phyloP scores from a whole-genome alignment of 2,113 vertebrate genomes.

The Lonchura striata region DNA sequence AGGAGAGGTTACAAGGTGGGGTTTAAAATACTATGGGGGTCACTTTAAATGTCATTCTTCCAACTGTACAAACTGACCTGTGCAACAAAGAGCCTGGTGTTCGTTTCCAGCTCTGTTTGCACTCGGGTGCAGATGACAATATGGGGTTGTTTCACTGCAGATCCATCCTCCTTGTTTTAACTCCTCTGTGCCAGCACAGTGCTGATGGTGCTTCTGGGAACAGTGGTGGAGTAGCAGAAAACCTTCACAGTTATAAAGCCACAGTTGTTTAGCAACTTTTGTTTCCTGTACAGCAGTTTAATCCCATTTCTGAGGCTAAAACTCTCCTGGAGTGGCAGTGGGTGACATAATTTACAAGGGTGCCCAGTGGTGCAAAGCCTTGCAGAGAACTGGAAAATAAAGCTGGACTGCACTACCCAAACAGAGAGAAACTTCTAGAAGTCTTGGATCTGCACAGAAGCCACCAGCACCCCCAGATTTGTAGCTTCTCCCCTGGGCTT shows the following conservation, averaged over 20 bases:
- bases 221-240: background rate
- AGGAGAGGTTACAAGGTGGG: background rate
- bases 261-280: background rate
- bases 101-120: background rate
- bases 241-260: background rate
- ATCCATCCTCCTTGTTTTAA: background rate
- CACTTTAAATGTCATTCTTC: background rate
- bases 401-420: background rate
- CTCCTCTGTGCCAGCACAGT: background rate
- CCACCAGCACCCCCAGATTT: background rate
- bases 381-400: background rate
- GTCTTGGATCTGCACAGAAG: background rate
- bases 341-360: too few species aligned
- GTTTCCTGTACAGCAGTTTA: background rate
- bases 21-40: background rate
- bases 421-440: background rate
- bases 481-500: background rate
- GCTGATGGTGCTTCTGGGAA: background rate
- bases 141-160: constrained; percentile 2
- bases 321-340: background rate
- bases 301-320: background rate
- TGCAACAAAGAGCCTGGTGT: constrained; percentile 16
- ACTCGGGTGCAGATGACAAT: background rate
- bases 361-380: background rate
- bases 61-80: background rate